Conservation (phyloP, 1,140 invertebrate genomes). For the Idris sp. region DNA sequence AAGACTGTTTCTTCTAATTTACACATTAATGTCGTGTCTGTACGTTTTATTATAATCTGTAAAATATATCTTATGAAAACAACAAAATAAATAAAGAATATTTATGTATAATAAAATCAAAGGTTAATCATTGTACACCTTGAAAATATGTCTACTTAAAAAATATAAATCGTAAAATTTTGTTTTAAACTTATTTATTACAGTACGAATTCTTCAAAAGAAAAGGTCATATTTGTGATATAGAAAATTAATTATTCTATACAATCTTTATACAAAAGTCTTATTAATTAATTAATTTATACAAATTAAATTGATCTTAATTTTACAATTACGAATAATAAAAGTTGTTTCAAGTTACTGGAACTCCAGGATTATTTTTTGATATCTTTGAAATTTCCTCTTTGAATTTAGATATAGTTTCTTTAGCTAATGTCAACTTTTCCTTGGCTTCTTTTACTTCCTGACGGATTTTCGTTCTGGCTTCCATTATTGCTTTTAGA, state of each 20-base stretch:
- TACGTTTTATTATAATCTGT: conserved; percentile 42
- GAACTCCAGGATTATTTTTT: conserved; percentile 68
- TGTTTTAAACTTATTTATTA: no score
- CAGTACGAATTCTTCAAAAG: no score
- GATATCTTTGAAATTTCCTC: conserved; percentile 87
- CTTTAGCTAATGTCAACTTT: conserved; percentile 91
- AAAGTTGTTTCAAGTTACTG: conserved; percentile 49
- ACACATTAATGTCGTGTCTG: conserved; percentile 41
- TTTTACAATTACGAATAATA: no score
- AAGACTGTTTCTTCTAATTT: conserved; percentile 74
- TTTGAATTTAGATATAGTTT: conserved; percentile 93
- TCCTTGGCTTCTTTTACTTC: conserved; percentile 94
- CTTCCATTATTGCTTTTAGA: conserved; percentile 86
- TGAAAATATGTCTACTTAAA: no score
- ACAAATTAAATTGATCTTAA: not conserved
- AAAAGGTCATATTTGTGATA: no score
- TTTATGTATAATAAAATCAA: conserved; percentile 53
- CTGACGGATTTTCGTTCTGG: conserved; percentile 89
- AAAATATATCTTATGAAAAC: conserved; percentile 46
- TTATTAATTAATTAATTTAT: conserved; percentile 16
- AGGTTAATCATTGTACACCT: no score
- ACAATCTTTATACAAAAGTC: no score
- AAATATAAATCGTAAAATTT: no score
- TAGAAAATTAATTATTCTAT: no score
- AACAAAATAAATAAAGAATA: conserved; percentile 51